Conservation (phyloP, 2,113 vertebrate species). For the Lamprologus sp. region DNA sequence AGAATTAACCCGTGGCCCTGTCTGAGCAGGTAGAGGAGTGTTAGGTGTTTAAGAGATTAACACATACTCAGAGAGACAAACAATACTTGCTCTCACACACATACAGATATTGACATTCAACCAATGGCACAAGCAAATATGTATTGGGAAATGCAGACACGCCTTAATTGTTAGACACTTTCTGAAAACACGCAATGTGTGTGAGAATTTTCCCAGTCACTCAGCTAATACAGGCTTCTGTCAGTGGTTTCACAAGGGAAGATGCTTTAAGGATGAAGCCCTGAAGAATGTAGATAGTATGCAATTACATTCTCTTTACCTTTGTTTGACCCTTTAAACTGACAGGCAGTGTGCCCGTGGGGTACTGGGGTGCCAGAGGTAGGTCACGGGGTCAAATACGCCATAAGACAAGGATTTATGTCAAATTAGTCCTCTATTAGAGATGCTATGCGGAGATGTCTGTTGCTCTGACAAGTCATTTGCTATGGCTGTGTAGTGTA, state of each 20-base stretch:
- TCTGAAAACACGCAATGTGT: neutral
- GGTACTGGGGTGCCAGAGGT: slow-evolving; percentile 44
- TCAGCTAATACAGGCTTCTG: neutral
- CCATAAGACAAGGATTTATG: slow-evolving; percentile 65
- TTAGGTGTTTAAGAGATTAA: slow-evolving; percentile 69
- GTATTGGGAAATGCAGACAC: neutral
- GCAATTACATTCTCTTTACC: slow-evolving; percentile 56
- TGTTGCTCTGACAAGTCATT: neutral
- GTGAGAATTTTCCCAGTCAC: slow-evolving; percentile 5
- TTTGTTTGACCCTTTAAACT: slow-evolving; percentile 66
- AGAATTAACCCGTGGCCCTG: slow-evolving; percentile 74
- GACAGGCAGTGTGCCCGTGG: slow-evolving; percentile 58
- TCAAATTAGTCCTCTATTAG: slow-evolving; percentile 63
- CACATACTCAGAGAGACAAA: slow-evolving; percentile 49
- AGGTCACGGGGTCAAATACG: slow-evolving; percentile 56
- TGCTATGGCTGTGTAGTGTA: neutral
- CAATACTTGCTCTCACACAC: slow-evolving; percentile 31
- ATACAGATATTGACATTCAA: neutral
- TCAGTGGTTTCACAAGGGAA: slow-evolving; percentile 40
- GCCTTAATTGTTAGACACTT: neutral
- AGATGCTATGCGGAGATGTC: slow-evolving; percentile 21
- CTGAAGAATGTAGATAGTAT: slow-evolving; percentile 55
- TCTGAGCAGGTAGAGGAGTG: slow-evolving; percentile 71
- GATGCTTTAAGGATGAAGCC: slow-evolving; percentile 44
- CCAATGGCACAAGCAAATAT: neutral